phyloP scores from a whole-genome alignment of 1,140 invertebrate species.

The Aporrectodea caliginosa region DNA sequence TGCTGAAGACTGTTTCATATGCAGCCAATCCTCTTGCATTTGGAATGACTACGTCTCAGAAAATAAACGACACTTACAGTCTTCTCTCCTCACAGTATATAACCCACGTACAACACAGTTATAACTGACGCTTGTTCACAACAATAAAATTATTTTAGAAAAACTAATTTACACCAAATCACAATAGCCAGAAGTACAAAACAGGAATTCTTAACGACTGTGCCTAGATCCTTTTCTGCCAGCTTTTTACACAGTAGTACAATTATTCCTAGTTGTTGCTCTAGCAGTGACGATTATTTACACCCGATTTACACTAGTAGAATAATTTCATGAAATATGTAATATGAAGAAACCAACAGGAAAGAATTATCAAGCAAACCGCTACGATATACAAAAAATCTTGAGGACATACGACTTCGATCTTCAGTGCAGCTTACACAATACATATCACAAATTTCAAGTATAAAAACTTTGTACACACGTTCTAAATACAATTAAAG shows the following conservation, averaged over 20 bases:
- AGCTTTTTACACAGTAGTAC: background rate
- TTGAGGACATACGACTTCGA: no score
- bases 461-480: no score
- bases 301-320: background rate
- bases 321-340: background rate
- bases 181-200: background rate
- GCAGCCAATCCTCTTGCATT: background rate
- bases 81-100: background rate
- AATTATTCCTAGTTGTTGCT: background rate
- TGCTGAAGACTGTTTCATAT: background rate
- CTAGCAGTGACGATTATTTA: background rate
- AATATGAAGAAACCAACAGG: background rate
- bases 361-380: background rate
- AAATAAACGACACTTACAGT: background rate
- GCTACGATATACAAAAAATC: no score
- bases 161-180: slow-evolving; percentile 1
- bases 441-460: no score
- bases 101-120: background rate
- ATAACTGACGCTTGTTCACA: background rate
- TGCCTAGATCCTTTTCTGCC: background rate
- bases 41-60: background rate
- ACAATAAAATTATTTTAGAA: background rate
- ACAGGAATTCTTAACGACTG: background rate
- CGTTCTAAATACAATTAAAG: no score
- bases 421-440: no score